Percentiles rank a stretch among this genome's conserved stretches.
These are phyloP conservation scores for Mimas tiliae DNA, from an alignment of 2,888 invertebrate genomes.

Conservation along the genomic window DNA sequence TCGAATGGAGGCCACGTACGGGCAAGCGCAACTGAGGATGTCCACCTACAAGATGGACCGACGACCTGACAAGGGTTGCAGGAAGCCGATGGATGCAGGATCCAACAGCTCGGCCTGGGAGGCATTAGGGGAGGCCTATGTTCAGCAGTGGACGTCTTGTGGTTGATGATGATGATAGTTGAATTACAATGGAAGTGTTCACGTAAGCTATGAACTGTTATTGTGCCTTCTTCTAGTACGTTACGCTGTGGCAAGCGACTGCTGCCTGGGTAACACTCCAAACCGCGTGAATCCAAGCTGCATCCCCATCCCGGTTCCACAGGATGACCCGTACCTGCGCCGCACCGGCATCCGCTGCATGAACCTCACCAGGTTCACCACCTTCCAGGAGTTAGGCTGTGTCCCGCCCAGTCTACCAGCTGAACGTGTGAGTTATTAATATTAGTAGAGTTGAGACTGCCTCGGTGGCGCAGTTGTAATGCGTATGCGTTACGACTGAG, in stretches of 20 bases:
- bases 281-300: conserved; percentile 44
- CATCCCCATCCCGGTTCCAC: conserved; percentile 51
- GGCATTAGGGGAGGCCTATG: too few relatives aligned
- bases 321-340: conserved; percentile 53
- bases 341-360: conserved; percentile 48
- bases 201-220: neutral
- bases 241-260: neutral
- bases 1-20: too few relatives aligned
- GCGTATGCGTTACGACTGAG: too few relatives aligned
- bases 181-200: too few relatives aligned
- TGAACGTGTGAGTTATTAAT: neutral
- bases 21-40: too few relatives aligned
- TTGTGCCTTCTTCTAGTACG: neutral
- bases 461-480: too few relatives aligned
- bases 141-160: too few relatives aligned
- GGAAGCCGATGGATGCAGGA: too few relatives aligned
- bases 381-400: conserved; percentile 53
- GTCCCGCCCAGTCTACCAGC: conserved; percentile 39
- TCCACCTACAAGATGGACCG: too few relatives aligned
- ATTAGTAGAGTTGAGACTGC: neutral
- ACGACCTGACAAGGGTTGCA: too few relatives aligned
- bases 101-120: too few relatives aligned
- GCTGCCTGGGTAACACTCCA: conserved; percentile 31
- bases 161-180: too few relatives aligned
- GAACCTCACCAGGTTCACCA: conserved; percentile 57